phyloP scores from a whole-genome alignment of 1,140 invertebrate genomes.

The Drosophila insularis region DNA sequence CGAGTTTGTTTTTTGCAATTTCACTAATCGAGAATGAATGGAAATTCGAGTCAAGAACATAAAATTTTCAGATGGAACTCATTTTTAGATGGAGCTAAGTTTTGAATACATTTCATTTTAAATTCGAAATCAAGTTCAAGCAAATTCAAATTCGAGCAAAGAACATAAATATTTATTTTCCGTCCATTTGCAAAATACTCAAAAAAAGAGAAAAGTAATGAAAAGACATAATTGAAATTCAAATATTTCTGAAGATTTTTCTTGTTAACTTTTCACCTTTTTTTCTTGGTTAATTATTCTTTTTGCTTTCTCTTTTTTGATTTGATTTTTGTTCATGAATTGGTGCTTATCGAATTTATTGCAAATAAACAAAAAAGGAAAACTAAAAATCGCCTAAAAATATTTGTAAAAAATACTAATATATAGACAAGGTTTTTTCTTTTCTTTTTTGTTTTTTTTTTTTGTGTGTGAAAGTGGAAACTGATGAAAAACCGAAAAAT shows the following conservation, averaged over 20 bases:
- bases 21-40: too few relatives aligned
- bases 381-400: constrained; percentile 26
- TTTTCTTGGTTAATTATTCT: constrained; percentile 14
- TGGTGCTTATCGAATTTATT: constrained; percentile 81
- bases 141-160: not conserved
- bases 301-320: constrained; percentile 22
- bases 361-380: constrained; percentile 40
- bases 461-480: not conserved
- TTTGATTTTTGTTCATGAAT: constrained; percentile 62
- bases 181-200: constrained; percentile 41
- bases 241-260: not conserved
- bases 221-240: not conserved
- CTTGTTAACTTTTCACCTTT: constrained; percentile 13
- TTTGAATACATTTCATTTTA: too few relatives aligned
- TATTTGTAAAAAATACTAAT: constrained; percentile 43
- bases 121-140: not conserved
- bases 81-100: not conserved
- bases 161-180: constrained; percentile 39
- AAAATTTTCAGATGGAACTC: not conserved
- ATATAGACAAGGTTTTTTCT: constrained; percentile 26
- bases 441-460: constrained; percentile 20
- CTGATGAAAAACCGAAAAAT: not conserved
- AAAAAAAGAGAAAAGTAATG: not conserved
- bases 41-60: not conserved
- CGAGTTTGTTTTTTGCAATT: not conserved